Evolutionary conservation across 2,113 vertebrate species (phyloP), one percentile per base, ranked within the genome.

Genomic region (Corydoras sp.): DNA sequence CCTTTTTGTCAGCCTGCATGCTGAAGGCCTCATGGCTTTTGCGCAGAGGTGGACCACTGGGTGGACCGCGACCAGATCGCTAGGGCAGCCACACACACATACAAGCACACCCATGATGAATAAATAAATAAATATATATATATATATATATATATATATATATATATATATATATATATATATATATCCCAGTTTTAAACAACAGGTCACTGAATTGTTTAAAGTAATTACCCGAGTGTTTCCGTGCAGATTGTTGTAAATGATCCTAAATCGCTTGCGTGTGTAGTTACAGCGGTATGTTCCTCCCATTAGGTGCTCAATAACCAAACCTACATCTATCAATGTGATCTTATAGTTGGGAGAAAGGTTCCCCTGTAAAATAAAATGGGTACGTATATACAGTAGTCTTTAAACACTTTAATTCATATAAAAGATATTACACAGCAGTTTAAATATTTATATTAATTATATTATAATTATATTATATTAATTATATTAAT

Each of bases 271-370:
- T 78, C 96, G 94, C 75, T 98, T 99, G 79, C 94, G 89, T 31
- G 97, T 99, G 10, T 98, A 99, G 72, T 94, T 98, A 81, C 96
- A 98, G 78, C 97, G 91, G 81, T 96, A 99, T 54, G 97, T 98
- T 81, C 96, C 97, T 69, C 97, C 96, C 97, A 99, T 99, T 76
- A 99, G 88, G 81, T 88, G 97, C 76, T 99, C 97, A 74, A 99
- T 98, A 76, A 98, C 93, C 79, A 99, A 90, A 1, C 97, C 97
- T 68, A 99, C 88, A 54, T 99, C 97, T 73, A 99, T 98, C 81
- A 99, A 83, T 58, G 93, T 96, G 86, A 99, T 94, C 86, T 98
- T 99, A 82, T 99, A 98, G 82, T 96, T 96, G 48, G 95, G 93
- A 77, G 95, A 95, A 79, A 99, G 93, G 83, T 99, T 95, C 76